phyloP scores from a whole-genome alignment of 2,888 invertebrate species.

The Eupithecia vulgata region DNA sequence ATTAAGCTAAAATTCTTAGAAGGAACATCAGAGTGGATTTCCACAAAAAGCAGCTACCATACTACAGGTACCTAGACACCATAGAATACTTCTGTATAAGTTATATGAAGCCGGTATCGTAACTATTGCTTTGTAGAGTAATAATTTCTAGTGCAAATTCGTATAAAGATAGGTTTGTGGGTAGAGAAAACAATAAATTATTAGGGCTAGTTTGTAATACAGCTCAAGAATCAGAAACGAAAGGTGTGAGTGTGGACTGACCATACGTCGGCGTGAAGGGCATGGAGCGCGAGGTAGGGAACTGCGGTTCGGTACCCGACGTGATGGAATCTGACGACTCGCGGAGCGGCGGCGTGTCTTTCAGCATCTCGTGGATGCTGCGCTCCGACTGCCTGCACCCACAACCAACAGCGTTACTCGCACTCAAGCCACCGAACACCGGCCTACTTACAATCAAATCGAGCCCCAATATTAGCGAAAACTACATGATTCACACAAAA shows the following conservation, averaged over 20 bases:
- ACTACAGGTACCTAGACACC: not conserved
- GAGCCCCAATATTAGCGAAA: conserved; percentile 28
- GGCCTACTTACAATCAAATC: not conserved
- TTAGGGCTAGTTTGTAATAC: not conserved
- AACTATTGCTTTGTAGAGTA: not conserved
- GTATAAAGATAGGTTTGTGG: not conserved
- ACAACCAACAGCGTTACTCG: conserved; percentile 23
- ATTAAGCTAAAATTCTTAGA: not conserved
- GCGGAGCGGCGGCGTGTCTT: conserved; percentile 91
- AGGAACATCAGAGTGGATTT: not conserved
- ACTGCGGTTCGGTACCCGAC: conserved; percentile 88
- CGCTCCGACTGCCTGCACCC: conserved; percentile 83
- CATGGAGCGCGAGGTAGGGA: conserved; percentile 87
- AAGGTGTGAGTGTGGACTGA: conserved; percentile 8
- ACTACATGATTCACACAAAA: conserved; percentile 26
- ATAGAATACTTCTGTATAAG: not conserved
- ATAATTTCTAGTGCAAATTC: not conserved
- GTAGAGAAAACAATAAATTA: not conserved
- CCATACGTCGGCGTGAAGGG: conserved; percentile 59
- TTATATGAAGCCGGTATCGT: not conserved
- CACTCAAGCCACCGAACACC: not conserved
- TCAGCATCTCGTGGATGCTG: conserved; percentile 93
- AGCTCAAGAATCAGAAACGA: not conserved
- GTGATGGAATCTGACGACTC: conserved; percentile 90
- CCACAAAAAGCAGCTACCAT: not conserved